These are phyloP conservation scores for Hydropotes inermis DNA, from an alignment of 2,113 vertebrate species.

Conservation along the genomic window DNA sequence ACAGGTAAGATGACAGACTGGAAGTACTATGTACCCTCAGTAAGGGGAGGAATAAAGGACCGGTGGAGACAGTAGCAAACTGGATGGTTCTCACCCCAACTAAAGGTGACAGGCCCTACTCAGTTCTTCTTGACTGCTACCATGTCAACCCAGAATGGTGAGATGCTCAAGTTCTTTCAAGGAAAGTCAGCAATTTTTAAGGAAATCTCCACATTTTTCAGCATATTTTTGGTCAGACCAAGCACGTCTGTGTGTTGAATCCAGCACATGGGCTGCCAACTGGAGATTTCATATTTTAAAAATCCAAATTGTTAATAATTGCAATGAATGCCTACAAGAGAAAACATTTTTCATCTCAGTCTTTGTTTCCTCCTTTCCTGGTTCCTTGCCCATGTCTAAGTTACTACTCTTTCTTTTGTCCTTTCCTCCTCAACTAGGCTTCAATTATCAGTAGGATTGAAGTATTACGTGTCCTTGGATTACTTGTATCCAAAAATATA, in stretches of 20 bases:
- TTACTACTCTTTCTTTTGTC: neutral
- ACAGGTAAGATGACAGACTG: neutral
- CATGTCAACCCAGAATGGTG: accelerated
- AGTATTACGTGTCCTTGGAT: neutral
- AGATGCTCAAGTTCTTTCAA: neutral
- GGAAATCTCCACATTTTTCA: neutral
- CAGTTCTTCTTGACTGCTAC: neutral
- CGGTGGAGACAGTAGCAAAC: neutral
- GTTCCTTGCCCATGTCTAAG: neutral
- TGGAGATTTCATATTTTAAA: neutral
- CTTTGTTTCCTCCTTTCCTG: neutral
- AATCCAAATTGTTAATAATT: neutral
- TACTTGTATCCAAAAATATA: neutral
- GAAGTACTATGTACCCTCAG: accelerated
- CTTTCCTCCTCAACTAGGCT: neutral
- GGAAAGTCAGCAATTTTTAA: neutral
- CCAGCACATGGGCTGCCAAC: neutral
- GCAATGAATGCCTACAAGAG: neutral
- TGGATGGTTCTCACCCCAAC: neutral
- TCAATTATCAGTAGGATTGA: neutral
- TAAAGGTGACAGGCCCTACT: neutral
- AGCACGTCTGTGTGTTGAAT: neutral
- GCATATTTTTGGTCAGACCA: neutral
- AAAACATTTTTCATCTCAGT: neutral
- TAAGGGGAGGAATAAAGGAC: neutral